phyloP scores from a whole-genome alignment of 2,888 invertebrate genomes.

The Boloria selene region DNA sequence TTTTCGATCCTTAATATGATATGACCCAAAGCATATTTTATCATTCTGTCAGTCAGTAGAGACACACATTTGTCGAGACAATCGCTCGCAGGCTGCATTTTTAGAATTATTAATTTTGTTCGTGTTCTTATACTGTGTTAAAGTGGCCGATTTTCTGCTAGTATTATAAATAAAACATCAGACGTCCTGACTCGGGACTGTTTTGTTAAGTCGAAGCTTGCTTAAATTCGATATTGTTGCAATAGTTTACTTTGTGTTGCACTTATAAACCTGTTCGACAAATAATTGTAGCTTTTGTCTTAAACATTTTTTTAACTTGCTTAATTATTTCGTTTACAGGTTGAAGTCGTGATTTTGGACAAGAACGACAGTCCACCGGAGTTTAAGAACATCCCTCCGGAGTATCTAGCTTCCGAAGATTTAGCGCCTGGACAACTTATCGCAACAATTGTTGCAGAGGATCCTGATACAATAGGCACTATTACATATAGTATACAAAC shows the following conservation, averaged over 20 bases:
- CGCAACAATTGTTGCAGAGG: constrained; percentile 89
- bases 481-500: constrained; percentile 88
- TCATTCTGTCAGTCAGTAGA: constrained; percentile 52
- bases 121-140: constrained; percentile 74
- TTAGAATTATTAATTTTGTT: constrained; percentile 79
- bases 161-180: constrained; percentile 76
- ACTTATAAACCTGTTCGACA: constrained; percentile 17
- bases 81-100: constrained; percentile 69
- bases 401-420: constrained; percentile 92
- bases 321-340: constrained; percentile 83
- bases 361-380: constrained; percentile 97
- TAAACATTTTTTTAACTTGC: constrained; percentile 2
- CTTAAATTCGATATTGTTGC: constrained; percentile 64
- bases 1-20: constrained; percentile 13
- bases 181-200: constrained; percentile 54
- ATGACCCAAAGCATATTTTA: constrained; percentile 52
- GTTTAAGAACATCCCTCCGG: constrained; percentile 88
- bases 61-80: constrained; percentile 61
- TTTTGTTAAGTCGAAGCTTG: constrained; percentile 60
- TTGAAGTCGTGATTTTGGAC: constrained; percentile 92
- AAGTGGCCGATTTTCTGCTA: constrained; percentile 72
- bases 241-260: constrained; percentile 35
- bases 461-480: constrained; percentile 92
- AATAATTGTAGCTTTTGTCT: constrained; percentile 16
- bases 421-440: constrained; percentile 90